A percentile compares a stretch with the other conserved stretches of the same genome.
Conservation (phyloP, 2,888 invertebrate species). For the Leucophenga montana region DNA sequence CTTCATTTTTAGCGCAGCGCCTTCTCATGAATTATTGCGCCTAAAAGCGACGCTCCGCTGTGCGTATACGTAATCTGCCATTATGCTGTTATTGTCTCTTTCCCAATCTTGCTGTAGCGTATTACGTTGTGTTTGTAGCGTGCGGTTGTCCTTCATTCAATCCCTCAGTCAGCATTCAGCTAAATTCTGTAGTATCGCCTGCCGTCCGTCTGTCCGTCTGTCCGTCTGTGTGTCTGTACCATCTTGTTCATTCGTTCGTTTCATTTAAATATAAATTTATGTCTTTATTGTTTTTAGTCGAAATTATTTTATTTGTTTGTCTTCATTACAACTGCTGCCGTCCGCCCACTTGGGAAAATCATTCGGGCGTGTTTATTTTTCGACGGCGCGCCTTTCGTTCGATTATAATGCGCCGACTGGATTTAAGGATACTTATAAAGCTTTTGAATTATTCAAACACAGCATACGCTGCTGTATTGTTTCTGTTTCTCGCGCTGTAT, state of each 20-base stretch:
- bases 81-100: constrained; percentile 38
- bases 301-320: constrained; percentile 69
- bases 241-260: constrained; percentile 4
- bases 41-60: constrained; percentile 50
- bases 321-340: constrained; percentile 62
- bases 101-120: too few relatives aligned
- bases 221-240: neutral
- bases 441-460: too few relatives aligned
- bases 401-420: neutral
- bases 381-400: constrained; percentile 51
- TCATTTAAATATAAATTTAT: constrained; percentile 62
- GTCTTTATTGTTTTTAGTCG: constrained; percentile 65
- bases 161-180: neutral
- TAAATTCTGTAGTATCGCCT: too few relatives aligned
- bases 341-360: neutral
- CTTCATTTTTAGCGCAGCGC: constrained; percentile 53
- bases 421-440: constrained; percentile 21
- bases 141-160: constrained; percentile 9
- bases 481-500: constrained; percentile 43
- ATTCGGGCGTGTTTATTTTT: constrained; percentile 41
- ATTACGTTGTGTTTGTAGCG: constrained; percentile 41
- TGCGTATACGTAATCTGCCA: constrained; percentile 60
- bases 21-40: constrained; percentile 18
- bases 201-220: neutral
- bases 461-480: too few relatives aligned